phyloP scores from a whole-genome alignment of 2,888 invertebrate species.

The Embidobia sp. region DNA sequence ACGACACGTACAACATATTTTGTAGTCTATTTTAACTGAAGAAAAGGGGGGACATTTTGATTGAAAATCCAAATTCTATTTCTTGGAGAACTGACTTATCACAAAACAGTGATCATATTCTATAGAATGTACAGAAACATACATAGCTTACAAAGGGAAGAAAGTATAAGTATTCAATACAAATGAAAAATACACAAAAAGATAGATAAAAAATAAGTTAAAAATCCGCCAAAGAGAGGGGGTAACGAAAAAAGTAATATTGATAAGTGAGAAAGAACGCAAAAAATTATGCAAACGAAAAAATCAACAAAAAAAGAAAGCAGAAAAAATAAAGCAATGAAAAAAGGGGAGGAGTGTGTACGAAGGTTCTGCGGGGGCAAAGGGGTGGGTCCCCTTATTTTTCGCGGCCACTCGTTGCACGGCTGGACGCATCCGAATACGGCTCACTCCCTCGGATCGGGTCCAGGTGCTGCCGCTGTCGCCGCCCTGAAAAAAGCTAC shows the following conservation, averaged over 20 bases:
- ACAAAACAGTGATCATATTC: too few relatives aligned
- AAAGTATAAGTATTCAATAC: too few relatives aligned
- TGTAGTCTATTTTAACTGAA: too few relatives aligned
- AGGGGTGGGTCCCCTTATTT: constrained; percentile 77
- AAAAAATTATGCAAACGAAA: not conserved
- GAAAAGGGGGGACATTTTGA: not conserved
- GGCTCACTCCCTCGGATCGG: constrained; percentile 75
- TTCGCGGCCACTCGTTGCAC: constrained; percentile 80
- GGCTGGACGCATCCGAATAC: constrained; percentile 80
- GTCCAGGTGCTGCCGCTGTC: constrained; percentile 74
- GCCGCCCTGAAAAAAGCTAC: constrained; percentile 69
- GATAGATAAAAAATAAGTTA: too few relatives aligned
- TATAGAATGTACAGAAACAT: too few relatives aligned
- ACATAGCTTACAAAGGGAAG: too few relatives aligned
- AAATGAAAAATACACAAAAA: too few relatives aligned
- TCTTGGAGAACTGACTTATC: too few relatives aligned
- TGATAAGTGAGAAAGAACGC: too few relatives aligned
- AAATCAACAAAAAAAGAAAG: not conserved
- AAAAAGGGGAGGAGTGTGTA: constrained; percentile 65
- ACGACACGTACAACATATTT: too few relatives aligned
- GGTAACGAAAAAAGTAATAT: too few relatives aligned
- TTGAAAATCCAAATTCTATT: too few relatives aligned
- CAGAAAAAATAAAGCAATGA: not conserved
- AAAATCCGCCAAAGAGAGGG: not conserved
- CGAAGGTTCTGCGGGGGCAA: constrained; percentile 27